A percentile compares a stretch with the other conserved stretches of the same genome.
These are phyloP conservation scores for Palythoa grandis DNA, from an alignment of 92 coral and sea anemone species.

Conservation along the genomic window DNA sequence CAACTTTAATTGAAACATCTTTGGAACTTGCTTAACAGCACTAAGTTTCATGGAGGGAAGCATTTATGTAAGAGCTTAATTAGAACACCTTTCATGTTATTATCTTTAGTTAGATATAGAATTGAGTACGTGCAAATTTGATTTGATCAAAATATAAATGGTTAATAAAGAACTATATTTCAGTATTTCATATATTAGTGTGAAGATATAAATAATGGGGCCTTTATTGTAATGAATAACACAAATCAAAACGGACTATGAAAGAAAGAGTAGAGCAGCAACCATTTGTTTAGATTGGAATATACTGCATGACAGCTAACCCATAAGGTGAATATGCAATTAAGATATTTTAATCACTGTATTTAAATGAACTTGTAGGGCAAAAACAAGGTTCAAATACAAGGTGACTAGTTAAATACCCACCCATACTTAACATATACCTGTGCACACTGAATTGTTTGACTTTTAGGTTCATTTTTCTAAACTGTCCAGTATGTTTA, in stretches of 20 bases:
- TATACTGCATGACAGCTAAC: neutral
- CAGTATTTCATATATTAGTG: neutral
- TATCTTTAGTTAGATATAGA: no score
- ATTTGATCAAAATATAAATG: neutral
- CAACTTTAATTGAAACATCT: constrained; percentile 31
- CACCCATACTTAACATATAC: neutral
- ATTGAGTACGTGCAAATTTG: no score
- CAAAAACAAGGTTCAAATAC: neutral
- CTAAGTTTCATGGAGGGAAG: no score
- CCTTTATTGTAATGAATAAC: neutral
- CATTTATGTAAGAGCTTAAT: neutral
- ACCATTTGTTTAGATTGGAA: neutral
- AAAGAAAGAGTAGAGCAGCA: neutral
- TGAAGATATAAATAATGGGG: neutral
- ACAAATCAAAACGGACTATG: no score
- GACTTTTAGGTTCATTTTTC: neutral
- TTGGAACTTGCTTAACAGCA: constrained; percentile 43
- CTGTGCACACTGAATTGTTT: neutral
- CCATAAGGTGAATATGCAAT: neutral
- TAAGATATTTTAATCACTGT: neutral
- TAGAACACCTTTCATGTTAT: neutral
- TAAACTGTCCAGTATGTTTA: neutral
- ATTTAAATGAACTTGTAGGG: neutral
- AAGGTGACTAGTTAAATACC: neutral
- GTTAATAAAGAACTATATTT: neutral